phyloP scores from a whole-genome alignment of 92 coral and sea anemone species.

The Umimayanthus kanabou region DNA sequence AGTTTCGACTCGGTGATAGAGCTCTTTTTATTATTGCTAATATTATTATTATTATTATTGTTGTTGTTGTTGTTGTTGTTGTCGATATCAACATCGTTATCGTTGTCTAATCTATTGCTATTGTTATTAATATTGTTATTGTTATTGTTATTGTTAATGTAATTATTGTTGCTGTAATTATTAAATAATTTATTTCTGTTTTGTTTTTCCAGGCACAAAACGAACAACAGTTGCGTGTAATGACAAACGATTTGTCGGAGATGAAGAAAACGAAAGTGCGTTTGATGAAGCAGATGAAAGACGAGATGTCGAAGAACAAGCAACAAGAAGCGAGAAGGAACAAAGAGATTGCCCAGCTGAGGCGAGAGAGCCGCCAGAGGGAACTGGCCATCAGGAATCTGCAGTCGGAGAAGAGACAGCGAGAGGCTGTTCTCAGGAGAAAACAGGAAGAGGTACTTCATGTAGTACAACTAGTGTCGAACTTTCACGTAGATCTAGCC shows the following conservation, averaged over 20 bases:
- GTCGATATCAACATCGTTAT: too few species aligned
- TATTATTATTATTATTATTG: too few species aligned
- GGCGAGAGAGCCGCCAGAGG: constrained; percentile 84
- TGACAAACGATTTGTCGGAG: constrained; percentile 82
- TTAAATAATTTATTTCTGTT: background rate
- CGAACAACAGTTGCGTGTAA: constrained; percentile 75
- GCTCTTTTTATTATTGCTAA: too few species aligned
- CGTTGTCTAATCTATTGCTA: too few species aligned
- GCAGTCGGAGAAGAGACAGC: constrained; percentile 87
- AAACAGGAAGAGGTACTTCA: constrained; percentile 88
- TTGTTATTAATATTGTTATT: background rate
- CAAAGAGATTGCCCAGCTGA: constrained; percentile 87
- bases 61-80: too few species aligned
- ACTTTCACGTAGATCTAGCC: background rate
- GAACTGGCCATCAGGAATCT: constrained; percentile 85
- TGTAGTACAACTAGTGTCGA: background rate
- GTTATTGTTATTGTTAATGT: background rate
- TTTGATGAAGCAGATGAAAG: constrained; percentile 97
- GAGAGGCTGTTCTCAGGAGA: constrained; percentile 81
- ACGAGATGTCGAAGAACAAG: constrained; percentile 87
- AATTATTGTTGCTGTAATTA: background rate
- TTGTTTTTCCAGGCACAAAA: constrained; percentile 69
- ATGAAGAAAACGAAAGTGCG: constrained; percentile 90
- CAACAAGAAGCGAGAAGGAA: constrained; percentile 83
- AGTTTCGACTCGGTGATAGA: too few species aligned